Evolutionary conservation across 2,888 invertebrate genomes (phyloP).

Genomic region (Eupithecia tripunctaria): DNA sequence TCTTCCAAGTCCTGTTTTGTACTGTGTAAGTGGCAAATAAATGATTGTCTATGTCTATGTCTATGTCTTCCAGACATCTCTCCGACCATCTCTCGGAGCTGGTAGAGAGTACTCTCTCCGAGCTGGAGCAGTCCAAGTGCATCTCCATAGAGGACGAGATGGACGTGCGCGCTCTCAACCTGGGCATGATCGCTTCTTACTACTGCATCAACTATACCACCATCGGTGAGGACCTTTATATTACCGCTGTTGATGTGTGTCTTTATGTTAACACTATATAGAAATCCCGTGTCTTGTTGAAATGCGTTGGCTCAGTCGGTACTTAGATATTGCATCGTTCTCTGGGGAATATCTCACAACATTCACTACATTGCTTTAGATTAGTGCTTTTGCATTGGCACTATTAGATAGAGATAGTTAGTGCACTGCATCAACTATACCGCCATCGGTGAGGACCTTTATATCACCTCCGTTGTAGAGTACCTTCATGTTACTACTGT

Average conservation of each 20-base stretch:
- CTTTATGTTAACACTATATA: no score
- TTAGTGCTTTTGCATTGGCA: no score
- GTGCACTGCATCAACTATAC: constrained; percentile 99
- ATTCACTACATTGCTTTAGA: no score
- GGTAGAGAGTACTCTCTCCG: constrained; percentile 97
- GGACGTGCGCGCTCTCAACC: constrained; percentile 97
- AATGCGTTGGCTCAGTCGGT: no score
- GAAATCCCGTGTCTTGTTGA: no score
- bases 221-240: constrained; percentile 87
- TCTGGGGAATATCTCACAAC: no score
- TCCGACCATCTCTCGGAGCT: constrained; percentile 99
- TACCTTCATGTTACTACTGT: no score
- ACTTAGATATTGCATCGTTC: no score
- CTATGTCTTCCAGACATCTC: constrained; percentile 90
- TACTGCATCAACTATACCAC: constrained; percentile 99
- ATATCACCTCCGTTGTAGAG: not conserved
- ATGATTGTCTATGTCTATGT: no score
- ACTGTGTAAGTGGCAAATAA: no score
- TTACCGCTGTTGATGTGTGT: not conserved
- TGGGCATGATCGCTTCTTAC: constrained; percentile 99
- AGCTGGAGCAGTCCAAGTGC: constrained; percentile 98
- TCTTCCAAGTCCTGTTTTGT: no score
- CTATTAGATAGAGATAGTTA: no score
- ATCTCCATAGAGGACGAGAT: constrained; percentile 99
- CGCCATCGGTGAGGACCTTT: constrained; percentile 91